Evolutionary conservation across 1,140 invertebrate species (phyloP).

Genomic region (Pristionchus pacificus): DNA sequence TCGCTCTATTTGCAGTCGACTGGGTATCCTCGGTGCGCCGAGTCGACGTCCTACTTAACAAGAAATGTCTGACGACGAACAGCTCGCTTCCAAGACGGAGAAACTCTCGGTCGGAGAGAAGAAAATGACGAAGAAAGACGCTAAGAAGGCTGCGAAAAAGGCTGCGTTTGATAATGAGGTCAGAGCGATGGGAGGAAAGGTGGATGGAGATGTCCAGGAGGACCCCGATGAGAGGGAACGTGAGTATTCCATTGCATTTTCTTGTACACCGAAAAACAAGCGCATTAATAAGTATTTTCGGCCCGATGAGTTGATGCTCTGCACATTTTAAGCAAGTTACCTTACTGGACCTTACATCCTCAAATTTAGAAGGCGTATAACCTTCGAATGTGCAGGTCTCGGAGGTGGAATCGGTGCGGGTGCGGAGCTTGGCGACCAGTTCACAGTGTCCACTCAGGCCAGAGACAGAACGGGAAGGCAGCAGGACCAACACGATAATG

Average conservation of each 20-base stretch:
- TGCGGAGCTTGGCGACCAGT: constrained; percentile 83
- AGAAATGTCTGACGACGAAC: neutral
- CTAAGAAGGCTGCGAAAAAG: constrained; percentile 84
- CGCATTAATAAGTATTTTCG: too few relatives aligned
- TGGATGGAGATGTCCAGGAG: constrained; percentile 20
- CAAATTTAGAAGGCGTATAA: too few relatives aligned
- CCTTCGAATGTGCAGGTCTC: constrained; percentile 9
- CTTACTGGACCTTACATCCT: too few relatives aligned
- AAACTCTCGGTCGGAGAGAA: constrained; percentile 40
- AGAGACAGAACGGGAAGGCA: constrained; percentile 72
- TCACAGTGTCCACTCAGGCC: constrained; percentile 86
- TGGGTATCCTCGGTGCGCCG: too few relatives aligned
- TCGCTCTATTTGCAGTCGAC: too few relatives aligned
- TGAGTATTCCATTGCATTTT: too few relatives aligned
- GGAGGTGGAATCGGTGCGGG: constrained; percentile 58
- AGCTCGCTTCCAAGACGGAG: neutral
- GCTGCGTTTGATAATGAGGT: constrained; percentile 83
- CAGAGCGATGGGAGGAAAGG: constrained; percentile 67
- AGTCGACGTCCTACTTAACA: too few relatives aligned
- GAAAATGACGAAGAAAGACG: constrained; percentile 84
- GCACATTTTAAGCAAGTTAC: too few relatives aligned
- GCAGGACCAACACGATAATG: constrained; percentile 79
- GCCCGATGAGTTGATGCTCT: too few relatives aligned
- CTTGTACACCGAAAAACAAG: too few relatives aligned
- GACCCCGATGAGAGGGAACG: constrained; percentile 74